Percentiles rank a stretch among this genome's conserved stretches.
phyloP scores from a whole-genome alignment of 2,797 vertebrate genomes.

The Hippocampus kuda region DNA sequence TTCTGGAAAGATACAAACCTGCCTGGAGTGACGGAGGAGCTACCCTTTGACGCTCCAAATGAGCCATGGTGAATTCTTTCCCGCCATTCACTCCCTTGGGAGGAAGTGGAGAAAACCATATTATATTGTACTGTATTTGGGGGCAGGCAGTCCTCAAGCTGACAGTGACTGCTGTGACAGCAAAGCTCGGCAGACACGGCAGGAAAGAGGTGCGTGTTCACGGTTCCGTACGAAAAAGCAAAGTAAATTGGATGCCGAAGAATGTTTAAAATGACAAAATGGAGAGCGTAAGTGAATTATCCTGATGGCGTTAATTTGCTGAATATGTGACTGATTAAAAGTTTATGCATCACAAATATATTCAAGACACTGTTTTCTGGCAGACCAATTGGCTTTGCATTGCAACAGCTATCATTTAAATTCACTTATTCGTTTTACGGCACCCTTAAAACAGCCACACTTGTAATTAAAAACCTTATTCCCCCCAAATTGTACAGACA shows the following conservation, averaged over 20 bases:
- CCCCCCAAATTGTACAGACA: conserved; percentile 9
- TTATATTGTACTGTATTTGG: conserved; percentile 77
- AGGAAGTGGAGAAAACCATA: conserved; percentile 66
- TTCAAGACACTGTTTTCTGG: neutral
- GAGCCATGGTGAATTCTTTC: conserved; percentile 66
- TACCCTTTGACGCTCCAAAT: conserved; percentile 57
- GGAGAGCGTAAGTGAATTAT: conserved; percentile 27
- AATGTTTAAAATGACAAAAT: neutral
- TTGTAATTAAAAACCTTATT: conserved; percentile 27
- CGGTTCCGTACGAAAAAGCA: conserved; percentile 47
- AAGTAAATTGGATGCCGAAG: conserved; percentile 44
- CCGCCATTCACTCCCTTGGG: conserved; percentile 63
- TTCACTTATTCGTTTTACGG: conserved; percentile 30
- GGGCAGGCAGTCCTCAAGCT: conserved; percentile 67
- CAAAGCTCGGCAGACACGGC: conserved; percentile 48
- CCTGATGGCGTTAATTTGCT: conserved; percentile 10
- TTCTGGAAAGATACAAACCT: conserved; percentile 52
- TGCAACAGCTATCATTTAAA: conserved; percentile 29
- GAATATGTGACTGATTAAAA: conserved; percentile 9
- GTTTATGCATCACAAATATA: neutral
- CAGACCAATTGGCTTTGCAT: conserved; percentile 20
- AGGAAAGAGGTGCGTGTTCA: conserved; percentile 45
- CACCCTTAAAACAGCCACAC: conserved; percentile 15
- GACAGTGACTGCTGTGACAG: conserved; percentile 72
- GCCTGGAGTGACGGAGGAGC: conserved; percentile 59